Evolutionary conservation across 2,888 invertebrate species (phyloP).

Genomic region (Mesochorus sp.): DNA sequence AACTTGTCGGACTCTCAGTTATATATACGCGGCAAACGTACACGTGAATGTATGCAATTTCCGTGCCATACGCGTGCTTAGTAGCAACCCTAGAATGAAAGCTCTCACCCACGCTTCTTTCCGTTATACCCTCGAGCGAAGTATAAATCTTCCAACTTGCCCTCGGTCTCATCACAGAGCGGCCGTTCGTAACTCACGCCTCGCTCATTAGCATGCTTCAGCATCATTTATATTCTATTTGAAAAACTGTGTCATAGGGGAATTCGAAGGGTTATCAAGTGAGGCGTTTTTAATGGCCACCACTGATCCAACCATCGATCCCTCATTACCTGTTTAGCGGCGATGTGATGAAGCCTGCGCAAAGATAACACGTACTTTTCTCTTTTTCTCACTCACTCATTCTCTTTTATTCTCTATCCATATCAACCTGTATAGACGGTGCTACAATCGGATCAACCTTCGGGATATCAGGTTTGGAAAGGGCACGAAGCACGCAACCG

Average conservation of each 20-base stretch:
- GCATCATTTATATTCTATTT: neutral
- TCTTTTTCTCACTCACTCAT: neutral
- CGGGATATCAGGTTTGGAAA: conserved; percentile 66
- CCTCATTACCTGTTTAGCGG: neutral
- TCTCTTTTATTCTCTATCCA: conserved; percentile 37
- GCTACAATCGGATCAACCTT: conserved; percentile 63
- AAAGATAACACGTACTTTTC: conserved; percentile 29
- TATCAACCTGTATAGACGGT: conserved; percentile 1
- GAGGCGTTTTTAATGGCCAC: neutral
- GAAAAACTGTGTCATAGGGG: neutral
- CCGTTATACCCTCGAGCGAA: neutral
- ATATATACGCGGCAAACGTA: conserved; percentile 21
- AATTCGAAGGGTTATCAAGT: neutral
- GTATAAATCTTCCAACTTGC: neutral
- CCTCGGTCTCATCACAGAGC: neutral
- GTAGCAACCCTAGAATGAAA: neutral
- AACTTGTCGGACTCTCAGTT: conserved; percentile 60
- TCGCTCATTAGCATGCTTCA: neutral
- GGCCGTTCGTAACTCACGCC: neutral
- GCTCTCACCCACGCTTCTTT: neutral
- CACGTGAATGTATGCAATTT: too few species aligned
- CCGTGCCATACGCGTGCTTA: conserved; percentile 10
- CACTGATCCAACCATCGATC: neutral
- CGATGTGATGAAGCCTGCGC: neutral
- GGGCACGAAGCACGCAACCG: conserved; percentile 72